Evolutionary conservation across 1,140 invertebrate genomes (phyloP).

Genomic region (Oncopodura yosiiana): DNA sequence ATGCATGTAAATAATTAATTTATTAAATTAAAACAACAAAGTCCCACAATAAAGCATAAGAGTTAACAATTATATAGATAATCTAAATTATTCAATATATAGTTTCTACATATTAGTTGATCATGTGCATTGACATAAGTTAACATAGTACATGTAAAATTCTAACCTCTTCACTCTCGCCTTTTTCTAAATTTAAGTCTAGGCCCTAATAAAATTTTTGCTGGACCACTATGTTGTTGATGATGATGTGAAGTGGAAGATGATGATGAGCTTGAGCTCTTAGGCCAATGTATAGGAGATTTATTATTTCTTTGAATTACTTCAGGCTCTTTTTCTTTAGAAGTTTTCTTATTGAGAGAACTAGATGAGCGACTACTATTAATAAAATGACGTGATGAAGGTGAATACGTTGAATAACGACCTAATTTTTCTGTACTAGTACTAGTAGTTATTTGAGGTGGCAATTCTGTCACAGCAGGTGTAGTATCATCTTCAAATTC

Average conservation of each 20-base stretch:
- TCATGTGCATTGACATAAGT: not conserved
- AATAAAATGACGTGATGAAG: too few species aligned
- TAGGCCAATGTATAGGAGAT: not conserved
- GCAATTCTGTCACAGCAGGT: not conserved
- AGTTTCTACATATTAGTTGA: not conserved
- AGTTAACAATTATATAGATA: too few species aligned
- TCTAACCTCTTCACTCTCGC: not conserved
- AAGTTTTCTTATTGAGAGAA: not conserved
- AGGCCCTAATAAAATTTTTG: conserved; percentile 18
- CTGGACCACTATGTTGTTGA: not conserved
- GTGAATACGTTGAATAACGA: too few species aligned
- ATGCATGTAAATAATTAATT: too few species aligned
- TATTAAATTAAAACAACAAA: too few species aligned
- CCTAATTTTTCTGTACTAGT: not conserved
- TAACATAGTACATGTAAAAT: not conserved
- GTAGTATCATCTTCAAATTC: not conserved
- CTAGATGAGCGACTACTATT: too few species aligned
- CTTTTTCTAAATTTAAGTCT: conserved; percentile 18
- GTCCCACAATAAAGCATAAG: too few species aligned
- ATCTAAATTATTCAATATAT: not conserved
- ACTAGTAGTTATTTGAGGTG: not conserved
- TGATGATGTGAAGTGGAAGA: not conserved
- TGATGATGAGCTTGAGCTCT: not conserved
- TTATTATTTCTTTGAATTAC: not conserved
- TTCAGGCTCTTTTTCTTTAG: not conserved